Base-by-base conservation (phyloP, 2,113 vertebrate genomes). In the Phocoena sinus region DNA sequence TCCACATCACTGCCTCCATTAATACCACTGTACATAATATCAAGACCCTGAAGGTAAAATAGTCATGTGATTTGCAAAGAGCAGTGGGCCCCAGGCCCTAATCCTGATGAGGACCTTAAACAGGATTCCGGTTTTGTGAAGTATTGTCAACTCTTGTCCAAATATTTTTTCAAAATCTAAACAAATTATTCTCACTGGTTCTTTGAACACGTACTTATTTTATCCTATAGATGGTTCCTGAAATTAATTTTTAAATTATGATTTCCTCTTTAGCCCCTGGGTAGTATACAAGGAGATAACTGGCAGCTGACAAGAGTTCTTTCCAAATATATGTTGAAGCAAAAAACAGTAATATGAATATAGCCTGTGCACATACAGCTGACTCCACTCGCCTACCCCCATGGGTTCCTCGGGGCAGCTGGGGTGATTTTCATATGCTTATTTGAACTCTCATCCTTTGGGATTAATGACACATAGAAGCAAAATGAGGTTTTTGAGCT, bases 171-270 rank as follows among this genome's bases (percentile, higher is more conserved):
- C 36, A 77, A 53, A 84, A 4, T 74, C 47, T 74, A 50, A 77
- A n/a, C 80, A 71, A 80, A 44, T 85, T 38, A 26, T 56, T 21
- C 31, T 87, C 18, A 6, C 20, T 87, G 36, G 62, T 81, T 82
- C 68, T 84, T 81, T 70, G 47, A 76, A 25, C 33, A 44, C 13
- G 67, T 62, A 33, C 56, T 84, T 65, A 73, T 70, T 88, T 94
- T 84, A 80, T 79, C 56, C 74, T 53, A 23, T 8, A 36, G n/a
- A 13, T 68, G 56, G 73, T 60, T 84, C 76, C 47, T 93, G 47
- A 93, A 67, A 44, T 94, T 86, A 70, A 70, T 79, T 97, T 91
- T 95, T 67, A 82, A 90, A 73, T 91, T 65, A 47, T 31, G 6
- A 44, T 44, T 90, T 82, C 38, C 41, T 77, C 41, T 53, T 91